A percentile compares a stretch with the other conserved stretches of the same genome.
Conservation (phyloP, 1,140 invertebrate genomes). For the Papilio dardanus region DNA sequence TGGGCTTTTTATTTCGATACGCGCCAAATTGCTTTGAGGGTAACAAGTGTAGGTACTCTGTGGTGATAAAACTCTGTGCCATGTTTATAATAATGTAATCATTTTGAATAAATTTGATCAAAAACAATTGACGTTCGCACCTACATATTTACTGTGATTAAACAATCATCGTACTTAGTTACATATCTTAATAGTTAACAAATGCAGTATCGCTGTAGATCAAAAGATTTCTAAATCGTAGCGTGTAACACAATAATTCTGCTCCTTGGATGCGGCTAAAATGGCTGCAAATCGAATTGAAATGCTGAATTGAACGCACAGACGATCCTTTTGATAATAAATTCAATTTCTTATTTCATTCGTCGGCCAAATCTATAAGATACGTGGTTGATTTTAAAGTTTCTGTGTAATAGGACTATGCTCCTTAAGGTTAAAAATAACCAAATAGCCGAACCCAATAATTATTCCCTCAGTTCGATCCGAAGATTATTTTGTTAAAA, state of each 20-base stretch:
- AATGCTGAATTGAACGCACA: slow-evolving; percentile 48
- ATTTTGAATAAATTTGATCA: too few relatives aligned
- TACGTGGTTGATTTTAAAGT: not conserved
- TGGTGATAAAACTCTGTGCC: not conserved
- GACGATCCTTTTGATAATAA: slow-evolving; percentile 52
- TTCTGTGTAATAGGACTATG: not conserved
- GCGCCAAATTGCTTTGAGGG: slow-evolving; percentile 32
- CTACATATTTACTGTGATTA: too few relatives aligned
- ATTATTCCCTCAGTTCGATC: too few relatives aligned
- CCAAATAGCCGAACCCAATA: too few relatives aligned
- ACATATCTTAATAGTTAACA: too few relatives aligned
- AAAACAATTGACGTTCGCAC: too few relatives aligned
- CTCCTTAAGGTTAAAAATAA: slow-evolving; percentile 15
- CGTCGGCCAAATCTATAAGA: slow-evolving; percentile 50
- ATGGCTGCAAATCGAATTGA: slow-evolving; percentile 68
- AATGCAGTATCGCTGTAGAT: slow-evolving; percentile 43
- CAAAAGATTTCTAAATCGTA: slow-evolving; percentile 52
- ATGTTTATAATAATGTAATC: not conserved
- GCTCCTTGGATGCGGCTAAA: slow-evolving; percentile 51
- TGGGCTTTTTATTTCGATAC: slow-evolving; percentile 42
- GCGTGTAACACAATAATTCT: slow-evolving; percentile 64
- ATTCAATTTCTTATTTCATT: slow-evolving; percentile 62
- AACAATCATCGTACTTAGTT: too few relatives aligned
- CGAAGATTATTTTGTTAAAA: too few relatives aligned
- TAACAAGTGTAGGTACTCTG: slow-evolving; percentile 24